Base-by-base conservation (phyloP, 2,797 vertebrate species). In the Allenopithecus nigroviridis region DNA sequence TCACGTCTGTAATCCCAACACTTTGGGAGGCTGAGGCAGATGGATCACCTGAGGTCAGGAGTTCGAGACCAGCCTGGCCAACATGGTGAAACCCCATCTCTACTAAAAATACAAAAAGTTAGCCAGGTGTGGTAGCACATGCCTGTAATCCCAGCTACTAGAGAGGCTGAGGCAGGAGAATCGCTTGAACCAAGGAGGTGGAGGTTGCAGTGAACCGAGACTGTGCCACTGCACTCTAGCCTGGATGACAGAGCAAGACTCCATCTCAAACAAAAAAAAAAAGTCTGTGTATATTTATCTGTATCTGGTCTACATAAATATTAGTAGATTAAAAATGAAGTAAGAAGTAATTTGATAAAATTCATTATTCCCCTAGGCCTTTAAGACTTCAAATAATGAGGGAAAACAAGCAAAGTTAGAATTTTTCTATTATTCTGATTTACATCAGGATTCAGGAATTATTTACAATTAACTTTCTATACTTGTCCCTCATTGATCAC, bases 401-500 rank as follows among this genome's bases (percentile, higher is more conserved):
- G n/a, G 11, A 59, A 79, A 19, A 85, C 74, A 94, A 84, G 4
- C 3, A 30, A 88, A 83, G 26, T 64, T 95, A 12, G 94, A 95
- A 22, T 50, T 39, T 81, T 96, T 30, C 76, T 86, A 12, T 84
- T 80, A n/a, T 89, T 91, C 80, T 81, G 84, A 87, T 28, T 96
- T 88, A 95, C 96, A 97, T 95, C 72, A 96, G 85, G 72, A 98
- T 97, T 97, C 90, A 81, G 81, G 55, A 30, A 96, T 96, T 97
- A 94, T 14, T 26, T 88, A 96, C 28, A 96, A 97, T 98, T 94
- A 86, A 87, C 93, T 97, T 98, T 92, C 89, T 91, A 50, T 48
- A 93, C 91, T 92, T 87, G 50, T 94, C 72, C 78, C 94, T 57
- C 94, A 96, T 74, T 98, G 98, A 98, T 98, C 94, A 94, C 80